phyloP scores from a whole-genome alignment of 30 jellyfish, hydroid and myxozoan species.

The Sanderia malayensis region DNA sequence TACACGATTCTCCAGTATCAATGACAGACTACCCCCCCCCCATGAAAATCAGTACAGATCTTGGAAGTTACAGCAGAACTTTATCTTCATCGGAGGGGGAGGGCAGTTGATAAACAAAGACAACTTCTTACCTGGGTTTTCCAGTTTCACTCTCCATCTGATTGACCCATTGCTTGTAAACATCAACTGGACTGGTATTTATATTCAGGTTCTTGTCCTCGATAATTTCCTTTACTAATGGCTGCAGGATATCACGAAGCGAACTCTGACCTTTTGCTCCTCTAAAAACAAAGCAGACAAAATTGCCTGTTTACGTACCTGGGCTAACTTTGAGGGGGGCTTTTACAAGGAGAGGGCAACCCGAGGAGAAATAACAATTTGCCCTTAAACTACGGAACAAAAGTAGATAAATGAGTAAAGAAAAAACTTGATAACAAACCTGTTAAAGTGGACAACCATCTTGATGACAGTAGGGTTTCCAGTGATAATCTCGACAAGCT shows the following conservation, averaged over 20 bases:
- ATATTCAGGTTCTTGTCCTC: conserved; percentile 81
- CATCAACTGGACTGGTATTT: conserved; percentile 96
- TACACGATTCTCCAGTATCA: too few species aligned
- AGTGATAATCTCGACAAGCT: conserved; percentile 90
- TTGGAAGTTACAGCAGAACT: too few species aligned
- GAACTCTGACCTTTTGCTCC: conserved; percentile 97
- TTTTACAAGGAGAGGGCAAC: too few species aligned
- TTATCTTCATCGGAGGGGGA: too few species aligned
- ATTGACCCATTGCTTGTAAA: conserved; percentile 95
- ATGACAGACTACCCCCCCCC: too few species aligned
- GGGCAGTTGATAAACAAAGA: too few species aligned
- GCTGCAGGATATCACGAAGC: conserved; percentile 86
- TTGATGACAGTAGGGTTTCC: conserved; percentile 98
- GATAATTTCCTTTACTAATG: conserved; percentile 86
- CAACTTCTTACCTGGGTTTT: conserved; percentile 71
- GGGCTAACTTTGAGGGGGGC: too few species aligned
- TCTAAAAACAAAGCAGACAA: conserved; percentile 63
- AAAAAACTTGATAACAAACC: conserved; percentile 76
- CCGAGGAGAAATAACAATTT: too few species aligned
- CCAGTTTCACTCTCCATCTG: conserved; percentile 99
- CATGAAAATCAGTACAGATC: too few species aligned
- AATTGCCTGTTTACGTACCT: too few species aligned
- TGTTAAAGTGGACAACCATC: conserved; percentile 96
- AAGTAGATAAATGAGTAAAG: too few species aligned
- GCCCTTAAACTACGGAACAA: too few species aligned